These are phyloP conservation scores for Drosophila macrospina DNA, from an alignment of 2,888 invertebrate species.

Conservation along the genomic window DNA sequence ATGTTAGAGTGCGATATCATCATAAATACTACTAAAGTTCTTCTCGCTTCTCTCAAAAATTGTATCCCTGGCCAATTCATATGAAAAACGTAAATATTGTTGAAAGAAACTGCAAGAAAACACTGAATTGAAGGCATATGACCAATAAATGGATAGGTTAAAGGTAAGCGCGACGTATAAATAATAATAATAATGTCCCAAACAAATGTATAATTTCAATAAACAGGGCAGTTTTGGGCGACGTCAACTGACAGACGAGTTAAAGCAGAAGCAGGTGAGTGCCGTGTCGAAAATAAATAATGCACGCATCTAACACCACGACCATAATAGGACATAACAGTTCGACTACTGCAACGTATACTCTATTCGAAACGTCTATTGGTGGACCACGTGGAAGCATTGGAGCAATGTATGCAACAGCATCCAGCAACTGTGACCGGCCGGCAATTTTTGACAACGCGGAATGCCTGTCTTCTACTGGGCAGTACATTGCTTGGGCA, in stretches of 20 bases:
- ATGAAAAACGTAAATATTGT: conserved; percentile 52
- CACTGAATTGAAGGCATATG: conserved; percentile 11
- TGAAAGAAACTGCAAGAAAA: conserved; percentile 31
- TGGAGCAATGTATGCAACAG: conserved; percentile 80
- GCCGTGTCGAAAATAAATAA: conserved; percentile 23
- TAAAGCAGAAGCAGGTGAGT: conserved; percentile 83
- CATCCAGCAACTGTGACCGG: conserved; percentile 12
- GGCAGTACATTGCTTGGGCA: conserved; percentile 79
- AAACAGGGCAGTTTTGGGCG: conserved; percentile 45
- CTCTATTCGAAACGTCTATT: conserved; percentile 83
- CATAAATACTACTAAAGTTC: neutral
- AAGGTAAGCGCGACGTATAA: conserved; percentile 27
- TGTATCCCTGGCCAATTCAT: conserved; percentile 38
- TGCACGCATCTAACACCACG: conserved; percentile 1
- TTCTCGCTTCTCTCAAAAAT: neutral
- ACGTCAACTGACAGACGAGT: conserved; percentile 73
- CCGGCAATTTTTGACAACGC: conserved; percentile 73
- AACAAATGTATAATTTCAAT: neutral
- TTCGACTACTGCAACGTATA: conserved; percentile 77
- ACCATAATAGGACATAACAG: conserved; percentile 70
- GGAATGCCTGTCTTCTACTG: conserved; percentile 78
- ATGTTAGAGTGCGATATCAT: conserved; percentile 27
- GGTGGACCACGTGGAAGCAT: conserved; percentile 84
- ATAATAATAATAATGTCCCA: neutral
- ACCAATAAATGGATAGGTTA: conserved; percentile 47